phyloP scores from a whole-genome alignment of 2,888 invertebrate genomes.

The Loripinus fragilis region DNA sequence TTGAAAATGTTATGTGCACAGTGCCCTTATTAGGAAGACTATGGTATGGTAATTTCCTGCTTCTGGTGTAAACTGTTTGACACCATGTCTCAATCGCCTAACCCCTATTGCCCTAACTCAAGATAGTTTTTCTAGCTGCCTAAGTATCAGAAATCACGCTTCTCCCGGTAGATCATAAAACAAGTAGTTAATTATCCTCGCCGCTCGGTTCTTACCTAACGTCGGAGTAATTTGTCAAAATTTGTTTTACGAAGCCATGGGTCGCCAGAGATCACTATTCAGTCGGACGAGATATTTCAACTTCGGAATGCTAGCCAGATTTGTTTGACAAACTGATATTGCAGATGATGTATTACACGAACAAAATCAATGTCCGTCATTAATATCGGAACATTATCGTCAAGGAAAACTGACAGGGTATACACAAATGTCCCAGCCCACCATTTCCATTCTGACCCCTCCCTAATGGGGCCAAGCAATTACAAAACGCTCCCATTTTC shows the following conservation, averaged over 20 bases:
- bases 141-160: slow-evolving; percentile 6
- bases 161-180: slow-evolving; percentile 31
- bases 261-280: slow-evolving; percentile 44
- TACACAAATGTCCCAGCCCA: slow-evolving; percentile 45
- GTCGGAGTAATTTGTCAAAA: slow-evolving; percentile 65
- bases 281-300: slow-evolving; percentile 60
- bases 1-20: too few species aligned
- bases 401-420: slow-evolving; percentile 57
- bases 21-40: too few species aligned
- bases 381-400: slow-evolving; percentile 61
- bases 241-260: slow-evolving; percentile 56
- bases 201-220: slow-evolving; percentile 54
- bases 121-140: not conserved
- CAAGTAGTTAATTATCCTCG: slow-evolving; percentile 51
- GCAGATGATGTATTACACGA: slow-evolving; percentile 62
- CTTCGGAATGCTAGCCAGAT: slow-evolving; percentile 54
- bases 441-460: slow-evolving; percentile 59
- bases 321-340: slow-evolving; percentile 63
- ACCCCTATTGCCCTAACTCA: not conserved
- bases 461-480: slow-evolving; percentile 63
- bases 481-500: slow-evolving; percentile 56
- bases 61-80: too few species aligned
- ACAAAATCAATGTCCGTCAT: slow-evolving; percentile 62
- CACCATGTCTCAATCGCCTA: too few species aligned
- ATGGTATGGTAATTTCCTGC: too few species aligned